Evolutionary conservation across 2,797 vertebrate genomes (phyloP).

Genomic region (Melopsittacus undulatus): DNA sequence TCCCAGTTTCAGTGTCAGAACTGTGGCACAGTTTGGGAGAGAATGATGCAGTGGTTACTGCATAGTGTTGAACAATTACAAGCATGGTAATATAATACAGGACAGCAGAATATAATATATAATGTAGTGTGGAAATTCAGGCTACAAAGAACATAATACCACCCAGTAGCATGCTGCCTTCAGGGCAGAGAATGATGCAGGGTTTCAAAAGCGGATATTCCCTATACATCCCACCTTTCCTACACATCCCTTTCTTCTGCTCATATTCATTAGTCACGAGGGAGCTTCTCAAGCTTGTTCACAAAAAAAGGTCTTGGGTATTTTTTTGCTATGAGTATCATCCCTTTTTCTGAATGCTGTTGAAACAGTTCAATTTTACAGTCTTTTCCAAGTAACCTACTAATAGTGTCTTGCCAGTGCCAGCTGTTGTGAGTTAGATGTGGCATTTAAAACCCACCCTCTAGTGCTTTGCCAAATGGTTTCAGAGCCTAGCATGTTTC

Average conservation of each 20-base stretch:
- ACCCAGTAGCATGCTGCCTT: neutral
- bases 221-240: neutral
- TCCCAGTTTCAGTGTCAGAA: neutral
- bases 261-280: rapidly evolving
- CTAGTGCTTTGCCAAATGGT: neutral
- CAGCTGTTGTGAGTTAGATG: neutral
- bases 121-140: neutral
- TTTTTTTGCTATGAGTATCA: neutral
- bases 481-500: rapidly evolving
- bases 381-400: neutral
- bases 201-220: neutral
- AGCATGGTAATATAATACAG: neutral
- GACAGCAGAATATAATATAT: neutral
- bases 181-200: neutral
- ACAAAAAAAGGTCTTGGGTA: too few species aligned
- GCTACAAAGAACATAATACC: rapidly evolving
- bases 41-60: neutral
- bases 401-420: neutral
- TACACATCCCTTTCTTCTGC: rapidly evolving
- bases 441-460: neutral
- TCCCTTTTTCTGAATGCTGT: neutral
- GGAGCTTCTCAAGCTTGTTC: neutral
- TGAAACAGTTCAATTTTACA: neutral
- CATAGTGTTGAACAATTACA: neutral
- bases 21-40: neutral